Evolutionary conservation across 1,140 invertebrate genomes (phyloP).

Genomic region (Paraescarpia echinospica): DNA sequence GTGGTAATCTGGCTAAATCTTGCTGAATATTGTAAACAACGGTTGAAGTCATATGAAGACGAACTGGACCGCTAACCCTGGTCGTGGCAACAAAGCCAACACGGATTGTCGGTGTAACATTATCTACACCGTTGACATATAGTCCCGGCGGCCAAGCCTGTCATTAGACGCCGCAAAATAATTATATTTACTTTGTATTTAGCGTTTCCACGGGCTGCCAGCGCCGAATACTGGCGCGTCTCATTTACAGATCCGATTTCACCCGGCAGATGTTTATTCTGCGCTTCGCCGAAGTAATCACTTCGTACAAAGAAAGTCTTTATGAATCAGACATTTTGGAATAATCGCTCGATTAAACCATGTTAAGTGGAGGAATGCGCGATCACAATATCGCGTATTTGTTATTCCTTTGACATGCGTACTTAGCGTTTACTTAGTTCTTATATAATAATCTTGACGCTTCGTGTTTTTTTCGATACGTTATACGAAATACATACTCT

Average conservation of each 20-base stretch:
- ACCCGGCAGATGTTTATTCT: neutral
- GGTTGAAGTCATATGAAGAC: too few species aligned
- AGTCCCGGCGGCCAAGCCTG: neutral
- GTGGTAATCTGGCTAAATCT: too few species aligned
- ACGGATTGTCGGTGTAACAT: neutral
- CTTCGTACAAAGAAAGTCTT: neutral
- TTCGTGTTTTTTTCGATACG: neutral
- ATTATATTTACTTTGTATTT: neutral
- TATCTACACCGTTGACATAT: neutral
- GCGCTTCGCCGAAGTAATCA: neutral
- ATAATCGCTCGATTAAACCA: neutral
- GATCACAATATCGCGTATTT: neutral
- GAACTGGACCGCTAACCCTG: too few species aligned
- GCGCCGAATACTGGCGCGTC: neutral
- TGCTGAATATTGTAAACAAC: too few species aligned
- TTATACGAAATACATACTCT: too few species aligned
- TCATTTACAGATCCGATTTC: neutral
- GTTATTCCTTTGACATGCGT: neutral
- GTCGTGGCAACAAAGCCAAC: too few species aligned
- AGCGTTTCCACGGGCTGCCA: neutral
- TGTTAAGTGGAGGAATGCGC: neutral
- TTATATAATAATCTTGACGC: neutral
- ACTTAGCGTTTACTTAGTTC: neutral
- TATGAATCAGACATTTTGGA: neutral
- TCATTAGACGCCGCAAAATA: neutral